These are phyloP conservation scores for Deroptyus accipitrinus DNA, from an alignment of 2,113 vertebrate genomes.

Conservation along the genomic window DNA sequence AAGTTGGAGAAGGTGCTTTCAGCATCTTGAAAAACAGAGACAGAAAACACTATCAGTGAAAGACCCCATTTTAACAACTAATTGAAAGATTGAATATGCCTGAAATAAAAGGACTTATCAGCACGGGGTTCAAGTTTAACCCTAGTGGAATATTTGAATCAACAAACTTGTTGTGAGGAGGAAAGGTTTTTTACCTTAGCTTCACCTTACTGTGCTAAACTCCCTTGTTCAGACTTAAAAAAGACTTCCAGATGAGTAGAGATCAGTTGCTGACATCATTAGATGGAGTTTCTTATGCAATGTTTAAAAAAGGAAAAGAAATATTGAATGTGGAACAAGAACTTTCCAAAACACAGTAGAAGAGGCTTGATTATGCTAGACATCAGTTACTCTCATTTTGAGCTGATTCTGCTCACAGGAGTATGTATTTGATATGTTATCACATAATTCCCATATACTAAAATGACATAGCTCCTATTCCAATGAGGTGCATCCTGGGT, in stretches of 20 bases:
- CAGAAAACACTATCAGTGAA: background rate
- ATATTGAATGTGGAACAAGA: background rate
- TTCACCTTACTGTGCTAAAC: background rate
- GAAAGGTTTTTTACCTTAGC: background rate
- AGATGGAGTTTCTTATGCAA: background rate
- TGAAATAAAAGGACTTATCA: background rate
- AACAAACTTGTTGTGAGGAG: background rate
- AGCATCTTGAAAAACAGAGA: background rate
- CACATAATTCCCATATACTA: background rate
- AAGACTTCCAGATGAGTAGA: background rate
- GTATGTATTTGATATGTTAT: background rate
- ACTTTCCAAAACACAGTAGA: background rate
- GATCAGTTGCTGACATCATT: background rate
- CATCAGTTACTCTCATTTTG: background rate
- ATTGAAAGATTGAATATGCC: background rate
- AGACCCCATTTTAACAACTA: background rate
- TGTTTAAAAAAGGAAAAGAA: background rate
- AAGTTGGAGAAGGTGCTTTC: background rate
- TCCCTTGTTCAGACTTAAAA: background rate
- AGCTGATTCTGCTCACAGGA: background rate
- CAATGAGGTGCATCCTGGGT: background rate
- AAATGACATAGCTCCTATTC: background rate
- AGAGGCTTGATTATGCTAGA: background rate
- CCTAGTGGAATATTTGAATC: background rate
- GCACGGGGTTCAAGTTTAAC: background rate